Percentiles rank a stretch among this genome's conserved stretches.
phyloP scores from a whole-genome alignment of 2,113 vertebrate genomes.

The Illadopsis cleaveri region DNA sequence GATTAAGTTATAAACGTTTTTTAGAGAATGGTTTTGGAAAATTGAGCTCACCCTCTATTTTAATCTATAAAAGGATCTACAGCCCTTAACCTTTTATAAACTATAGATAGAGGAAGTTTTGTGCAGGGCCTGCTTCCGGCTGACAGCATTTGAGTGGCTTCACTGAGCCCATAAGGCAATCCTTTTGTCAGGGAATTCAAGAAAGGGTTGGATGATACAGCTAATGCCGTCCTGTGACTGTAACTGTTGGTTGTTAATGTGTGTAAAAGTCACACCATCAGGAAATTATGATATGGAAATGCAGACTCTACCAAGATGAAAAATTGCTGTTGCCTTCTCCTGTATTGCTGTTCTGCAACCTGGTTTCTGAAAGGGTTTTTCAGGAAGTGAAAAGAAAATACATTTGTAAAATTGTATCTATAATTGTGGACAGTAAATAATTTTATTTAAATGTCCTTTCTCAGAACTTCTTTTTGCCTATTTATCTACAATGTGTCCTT shows the following conservation, averaged over 20 bases:
- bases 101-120: not conserved
- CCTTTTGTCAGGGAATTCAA: not conserved
- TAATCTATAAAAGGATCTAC: not conserved
- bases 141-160: not conserved
- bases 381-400: not conserved
- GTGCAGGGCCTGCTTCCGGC: not conserved
- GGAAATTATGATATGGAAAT: not conserved
- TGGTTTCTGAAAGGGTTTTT: not conserved
- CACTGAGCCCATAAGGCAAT: not conserved
- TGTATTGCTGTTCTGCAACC: not conserved
- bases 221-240: not conserved
- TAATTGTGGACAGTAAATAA: not conserved
- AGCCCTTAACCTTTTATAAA: not conserved
- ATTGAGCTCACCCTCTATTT: not conserved
- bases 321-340: not conserved
- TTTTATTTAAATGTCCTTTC: not conserved
- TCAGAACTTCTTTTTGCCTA: not conserved
- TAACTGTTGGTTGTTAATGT: not conserved
- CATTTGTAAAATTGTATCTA: not conserved
- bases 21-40: not conserved
- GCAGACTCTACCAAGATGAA: not conserved
- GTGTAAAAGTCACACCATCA: not conserved
- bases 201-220: not conserved
- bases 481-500: not conserved
- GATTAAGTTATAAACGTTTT: not conserved